phyloP scores from a whole-genome alignment of 2,113 vertebrate species.

The Terrapene triunguis region DNA sequence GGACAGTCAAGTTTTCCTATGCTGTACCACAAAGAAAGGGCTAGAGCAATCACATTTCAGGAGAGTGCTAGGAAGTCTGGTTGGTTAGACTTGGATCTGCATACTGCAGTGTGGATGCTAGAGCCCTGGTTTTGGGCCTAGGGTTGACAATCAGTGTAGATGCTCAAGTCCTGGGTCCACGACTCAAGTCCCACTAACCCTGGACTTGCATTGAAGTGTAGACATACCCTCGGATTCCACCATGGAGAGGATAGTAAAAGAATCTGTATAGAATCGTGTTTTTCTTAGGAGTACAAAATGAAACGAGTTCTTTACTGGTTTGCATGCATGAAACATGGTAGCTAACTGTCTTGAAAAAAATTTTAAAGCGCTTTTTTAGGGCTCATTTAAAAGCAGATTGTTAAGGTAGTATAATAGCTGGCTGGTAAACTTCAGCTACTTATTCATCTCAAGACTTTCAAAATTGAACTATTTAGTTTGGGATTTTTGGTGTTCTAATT shows the following conservation, averaged over 20 bases:
- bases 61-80: neutral
- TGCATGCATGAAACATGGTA: neutral
- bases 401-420: neutral
- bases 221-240: neutral
- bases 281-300: neutral
- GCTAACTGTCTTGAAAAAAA: neutral
- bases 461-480: neutral
- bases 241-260: neutral
- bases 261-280: neutral
- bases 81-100: neutral
- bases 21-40: neutral
- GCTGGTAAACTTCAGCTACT: neutral
- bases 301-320: neutral
- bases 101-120: neutral
- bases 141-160: neutral
- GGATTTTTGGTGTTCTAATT: neutral
- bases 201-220: neutral
- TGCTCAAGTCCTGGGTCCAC: neutral
- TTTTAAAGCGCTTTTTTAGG: accelerated
- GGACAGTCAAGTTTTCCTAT: neutral
- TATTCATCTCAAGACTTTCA: neutral
- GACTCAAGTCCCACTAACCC: neutral
- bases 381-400: neutral
- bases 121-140: neutral
- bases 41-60: neutral